phyloP scores from a whole-genome alignment of 2,113 vertebrate genomes.

The Scortum barcoo region DNA sequence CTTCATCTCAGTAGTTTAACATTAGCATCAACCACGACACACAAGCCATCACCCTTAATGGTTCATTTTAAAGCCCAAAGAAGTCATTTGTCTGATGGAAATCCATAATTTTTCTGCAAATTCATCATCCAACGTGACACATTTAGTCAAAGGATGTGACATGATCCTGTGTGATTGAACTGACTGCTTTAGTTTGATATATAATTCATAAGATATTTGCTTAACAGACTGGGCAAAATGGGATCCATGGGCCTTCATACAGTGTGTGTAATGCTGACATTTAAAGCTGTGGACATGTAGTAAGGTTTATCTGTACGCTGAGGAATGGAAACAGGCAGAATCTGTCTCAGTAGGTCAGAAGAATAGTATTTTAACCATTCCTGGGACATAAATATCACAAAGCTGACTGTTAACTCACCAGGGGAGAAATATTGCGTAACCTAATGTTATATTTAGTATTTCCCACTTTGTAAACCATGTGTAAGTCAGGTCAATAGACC shows the following conservation, averaged over 20 bases:
- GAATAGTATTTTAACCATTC: not conserved
- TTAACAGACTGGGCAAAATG: not conserved
- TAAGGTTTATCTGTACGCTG: not conserved
- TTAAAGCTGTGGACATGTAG: not conserved
- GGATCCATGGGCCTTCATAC: not conserved
- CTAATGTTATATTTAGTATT: no score
- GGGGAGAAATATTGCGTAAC: not conserved
- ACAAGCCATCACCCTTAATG: not conserved
- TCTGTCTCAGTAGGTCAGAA: not conserved
- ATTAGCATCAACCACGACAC: slow-evolving; percentile 24
- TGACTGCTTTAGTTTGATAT: not conserved
- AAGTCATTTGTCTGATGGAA: not conserved
- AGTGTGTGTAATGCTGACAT: not conserved
- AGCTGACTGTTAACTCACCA: not conserved
- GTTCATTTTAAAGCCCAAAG: not conserved
- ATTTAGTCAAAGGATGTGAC: not conserved
- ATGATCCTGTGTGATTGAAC: not conserved
- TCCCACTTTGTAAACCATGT: not conserved
- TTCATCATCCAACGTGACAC: not conserved
- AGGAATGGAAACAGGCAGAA: not conserved
- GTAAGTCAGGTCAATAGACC: not conserved
- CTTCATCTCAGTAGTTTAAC: slow-evolving; percentile 2
- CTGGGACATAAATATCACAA: not conserved
- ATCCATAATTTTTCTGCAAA: not conserved
- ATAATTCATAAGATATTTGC: not conserved